These are phyloP conservation scores for Leptinotarsa juncta DNA, from an alignment of 2,888 invertebrate genomes.

Conservation along the genomic window DNA sequence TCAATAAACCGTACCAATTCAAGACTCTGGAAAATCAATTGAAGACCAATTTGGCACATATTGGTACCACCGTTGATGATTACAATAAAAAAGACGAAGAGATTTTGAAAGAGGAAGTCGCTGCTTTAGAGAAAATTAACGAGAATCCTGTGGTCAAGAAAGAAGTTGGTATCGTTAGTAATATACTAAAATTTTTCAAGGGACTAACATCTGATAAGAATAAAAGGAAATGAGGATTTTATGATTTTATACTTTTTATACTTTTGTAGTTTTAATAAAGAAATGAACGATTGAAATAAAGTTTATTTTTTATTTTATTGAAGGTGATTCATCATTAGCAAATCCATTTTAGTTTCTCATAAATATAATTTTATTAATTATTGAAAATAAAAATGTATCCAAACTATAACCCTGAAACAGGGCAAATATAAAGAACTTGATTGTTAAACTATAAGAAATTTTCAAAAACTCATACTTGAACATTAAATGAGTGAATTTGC, in stretches of 20 bases:
- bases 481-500: no score
- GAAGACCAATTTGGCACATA: conserved; percentile 48
- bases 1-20: conserved; percentile 40
- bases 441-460: no score
- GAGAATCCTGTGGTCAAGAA: conserved; percentile 47
- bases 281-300: neutral
- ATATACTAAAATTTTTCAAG: conserved; percentile 52
- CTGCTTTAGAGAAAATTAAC: conserved; percentile 40
- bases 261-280: conserved; percentile 7
- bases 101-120: conserved; percentile 47
- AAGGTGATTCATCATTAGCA: no score
- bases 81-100: conserved; percentile 46
- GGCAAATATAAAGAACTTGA: no score
- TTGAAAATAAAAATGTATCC: no score
- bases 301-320: neutral
- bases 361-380: no score
- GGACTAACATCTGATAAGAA: conserved; percentile 40
- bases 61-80: conserved; percentile 48
- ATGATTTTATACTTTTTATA: conserved; percentile 22
- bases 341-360: no score
- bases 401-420: no score
- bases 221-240: neutral
- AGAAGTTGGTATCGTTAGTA: conserved; percentile 50
- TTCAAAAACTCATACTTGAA: no score
- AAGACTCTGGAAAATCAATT: conserved; percentile 46